Base-by-base conservation (phyloP, 2,888 invertebrate species). In the Minunthozetes semirufus region DNA sequence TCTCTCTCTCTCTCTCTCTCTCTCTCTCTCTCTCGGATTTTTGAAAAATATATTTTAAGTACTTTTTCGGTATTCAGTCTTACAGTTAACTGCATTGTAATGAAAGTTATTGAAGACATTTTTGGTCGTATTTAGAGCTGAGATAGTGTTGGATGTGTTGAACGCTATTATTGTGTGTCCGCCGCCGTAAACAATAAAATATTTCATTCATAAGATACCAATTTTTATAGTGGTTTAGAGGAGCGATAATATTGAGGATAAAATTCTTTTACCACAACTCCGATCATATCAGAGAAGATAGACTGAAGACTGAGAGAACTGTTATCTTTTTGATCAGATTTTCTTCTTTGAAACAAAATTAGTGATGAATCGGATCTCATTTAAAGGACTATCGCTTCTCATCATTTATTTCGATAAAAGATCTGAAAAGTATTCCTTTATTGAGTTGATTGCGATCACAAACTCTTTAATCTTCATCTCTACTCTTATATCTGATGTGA, bases 381-480 rank as follows among this genome's bases (percentile, higher is more conserved):
- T 66, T 66, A n/a, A 33, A 15, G 13, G 11, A 3, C 33, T 38
- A 33, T 66, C 66, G 33, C 33, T 33, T 63, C 9, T 38, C 33
- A 66, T 66, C 66, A 66, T 66, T 38, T n/a, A 66, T 66, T 38
- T 66, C 66, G 17, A 38, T 38, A 66, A 66, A 66, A 66, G 66
- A 66, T 66, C 38, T 66, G 19, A 66, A 29, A 66, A n/a, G 5
- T 66, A 38, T 38, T 66, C 33, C 38, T 38, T 66, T 19, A 17
- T 38, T 66, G 8, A 4, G 66, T 33, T 66, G 66, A 66, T 66
- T 66, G 66, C 66, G 19, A 66, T 66, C 66, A n/a, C 38, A 66
- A 66, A 66, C 66, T 66, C 66, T 66, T 66, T 66, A 66, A 66
- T 66, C 66, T 66, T 66, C 66, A 66, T 66, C 66, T 66, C 66